Evolutionary conservation across 2,797 vertebrate genomes (phyloP), one percentile per base, ranked within the genome.

Genomic region (Acipenser oxyrinchus): DNA sequence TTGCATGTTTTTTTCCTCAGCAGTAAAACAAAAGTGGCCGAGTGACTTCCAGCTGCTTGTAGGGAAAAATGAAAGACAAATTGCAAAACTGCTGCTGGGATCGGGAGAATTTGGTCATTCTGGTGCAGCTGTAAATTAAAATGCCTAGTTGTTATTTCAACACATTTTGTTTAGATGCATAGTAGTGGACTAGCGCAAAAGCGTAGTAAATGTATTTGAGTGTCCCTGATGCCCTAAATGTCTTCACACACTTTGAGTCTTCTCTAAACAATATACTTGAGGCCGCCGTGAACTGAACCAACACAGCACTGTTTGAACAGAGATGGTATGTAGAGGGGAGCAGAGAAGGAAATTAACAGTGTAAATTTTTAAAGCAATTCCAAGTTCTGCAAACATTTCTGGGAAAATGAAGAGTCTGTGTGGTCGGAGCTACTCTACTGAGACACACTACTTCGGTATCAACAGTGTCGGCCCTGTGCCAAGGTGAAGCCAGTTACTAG

Each of bases 281-380:
- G 48, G 18, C 62, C 12, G 64, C 63, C 64, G 52, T 15, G 48
- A 62, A 48, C 65, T 69, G 53, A 58, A 70, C 66, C 53, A 73
- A 53, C 71, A 75, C 60, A 50, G 68, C 68, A 59, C 18, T 88
- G 84, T 90, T 90, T 89, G 82, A 83, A 86, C 80, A 84, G 76
- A 72, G 68, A 79, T 70, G 75, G 78, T 80, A 76, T 75, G 78
- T 66, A 70, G 78, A 81, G 50, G 70, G 74, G 81, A 83, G 82
- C 76, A 76, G 62, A 61, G 75, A 48, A 82, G 78, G 82, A 89
- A 89, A 88, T 89, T 87, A 91, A 84, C 82, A 79, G 74, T 82
- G 85, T 90, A 75, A 84, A 90, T 90, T 88, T 89, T 90, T 90
- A 81, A 88, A 83, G 82, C 84, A 72, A 83, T 86, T 73, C 86